Conservation (phyloP, 2,797 vertebrate genomes). For the Coregonus ussuriensis region DNA sequence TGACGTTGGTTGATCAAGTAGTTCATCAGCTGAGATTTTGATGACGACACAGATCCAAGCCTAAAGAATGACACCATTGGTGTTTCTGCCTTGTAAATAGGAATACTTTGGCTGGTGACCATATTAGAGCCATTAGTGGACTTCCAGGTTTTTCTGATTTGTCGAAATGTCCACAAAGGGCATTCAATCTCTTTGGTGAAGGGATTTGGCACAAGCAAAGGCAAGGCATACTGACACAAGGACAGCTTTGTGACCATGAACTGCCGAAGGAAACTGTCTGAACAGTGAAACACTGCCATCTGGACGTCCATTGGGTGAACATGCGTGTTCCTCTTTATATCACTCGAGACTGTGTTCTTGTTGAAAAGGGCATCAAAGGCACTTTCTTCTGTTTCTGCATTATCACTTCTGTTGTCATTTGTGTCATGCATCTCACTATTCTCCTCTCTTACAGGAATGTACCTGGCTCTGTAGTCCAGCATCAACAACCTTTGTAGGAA, state of each 20-base stretch:
- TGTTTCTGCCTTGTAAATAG: constrained; percentile 58
- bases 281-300: constrained; percentile 74
- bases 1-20: constrained; percentile 61
- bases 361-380: constrained; percentile 7
- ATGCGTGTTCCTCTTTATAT: not conserved
- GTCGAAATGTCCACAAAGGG: constrained; percentile 68
- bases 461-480: constrained; percentile 67
- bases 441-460: constrained; percentile 45
- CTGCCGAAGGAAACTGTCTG: constrained; percentile 73
- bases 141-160: constrained; percentile 68
- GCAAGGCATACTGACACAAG: constrained; percentile 75
- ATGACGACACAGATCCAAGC: constrained; percentile 66
- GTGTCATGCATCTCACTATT: not conserved
- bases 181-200: constrained; percentile 59
- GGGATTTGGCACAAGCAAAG: constrained; percentile 74
- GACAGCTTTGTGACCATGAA: constrained; percentile 67
- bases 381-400: not conserved
- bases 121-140: constrained; percentile 19
- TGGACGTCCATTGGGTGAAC: constrained; percentile 77
- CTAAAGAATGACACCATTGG: constrained; percentile 74
- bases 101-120: constrained; percentile 39
- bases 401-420: not conserved
- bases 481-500: constrained; percentile 67
- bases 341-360: accelerated
- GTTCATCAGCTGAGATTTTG: constrained; percentile 72